A percentile compares a stretch with the other conserved stretches of the same genome.
Conservation (phyloP, 2,113 vertebrate genomes). For the Indicator indicator region DNA sequence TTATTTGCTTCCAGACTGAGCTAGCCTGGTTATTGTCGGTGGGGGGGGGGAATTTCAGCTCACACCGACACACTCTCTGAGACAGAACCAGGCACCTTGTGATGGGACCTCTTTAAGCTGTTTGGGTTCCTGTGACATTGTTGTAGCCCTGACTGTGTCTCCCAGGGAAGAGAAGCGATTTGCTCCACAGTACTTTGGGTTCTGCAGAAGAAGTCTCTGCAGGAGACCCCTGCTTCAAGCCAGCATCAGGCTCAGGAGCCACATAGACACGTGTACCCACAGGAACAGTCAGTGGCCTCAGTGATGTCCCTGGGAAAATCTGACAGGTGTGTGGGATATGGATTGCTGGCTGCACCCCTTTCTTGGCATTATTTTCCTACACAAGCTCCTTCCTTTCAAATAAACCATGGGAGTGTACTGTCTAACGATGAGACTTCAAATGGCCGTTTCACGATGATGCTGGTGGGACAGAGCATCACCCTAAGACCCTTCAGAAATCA, state of each 20-base stretch:
- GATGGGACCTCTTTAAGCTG: not conserved
- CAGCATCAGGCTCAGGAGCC: not conserved
- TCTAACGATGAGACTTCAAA: not conserved
- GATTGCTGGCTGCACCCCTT: not conserved
- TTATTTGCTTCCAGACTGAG: no score
- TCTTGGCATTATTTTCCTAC: not conserved
- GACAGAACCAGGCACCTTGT: not conserved
- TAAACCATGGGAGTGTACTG: not conserved
- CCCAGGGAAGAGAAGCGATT: not conserved
- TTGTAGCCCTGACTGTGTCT: rapidly evolving
- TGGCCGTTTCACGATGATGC: not conserved
- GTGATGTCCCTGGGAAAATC: not conserved
- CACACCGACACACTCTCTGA: no score
- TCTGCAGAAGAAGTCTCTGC: not conserved
- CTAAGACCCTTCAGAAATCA: not conserved
- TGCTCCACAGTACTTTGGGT: rapidly evolving
- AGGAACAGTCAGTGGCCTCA: not conserved
- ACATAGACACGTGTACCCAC: not conserved
- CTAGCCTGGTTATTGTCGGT: no score
- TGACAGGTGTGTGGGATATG: not conserved
- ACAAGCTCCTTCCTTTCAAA: not conserved
- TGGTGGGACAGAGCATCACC: not conserved
- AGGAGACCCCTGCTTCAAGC: not conserved
- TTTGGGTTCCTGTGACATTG: not conserved
- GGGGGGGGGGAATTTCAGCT: no score